phyloP scores from a whole-genome alignment of 2,797 vertebrate species.

The Melanotaenia pygmaea region DNA sequence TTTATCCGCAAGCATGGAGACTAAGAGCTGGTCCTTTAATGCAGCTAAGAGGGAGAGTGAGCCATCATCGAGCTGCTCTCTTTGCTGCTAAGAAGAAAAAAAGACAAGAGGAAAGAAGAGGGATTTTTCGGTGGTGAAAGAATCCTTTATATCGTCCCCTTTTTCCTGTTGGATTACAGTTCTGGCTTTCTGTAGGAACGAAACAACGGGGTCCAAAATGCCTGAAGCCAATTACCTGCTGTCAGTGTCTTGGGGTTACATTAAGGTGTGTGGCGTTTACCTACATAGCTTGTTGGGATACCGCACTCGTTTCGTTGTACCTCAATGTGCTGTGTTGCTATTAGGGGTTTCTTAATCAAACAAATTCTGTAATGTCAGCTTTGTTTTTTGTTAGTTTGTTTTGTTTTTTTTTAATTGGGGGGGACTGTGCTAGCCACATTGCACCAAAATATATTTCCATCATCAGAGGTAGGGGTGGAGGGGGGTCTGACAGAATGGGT shows the following conservation, averaged over 20 bases:
- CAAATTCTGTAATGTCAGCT: background rate
- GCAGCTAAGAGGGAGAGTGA: slow-evolving; percentile 66
- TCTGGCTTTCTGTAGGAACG: slow-evolving; percentile 81
- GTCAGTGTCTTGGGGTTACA: slow-evolving; percentile 99
- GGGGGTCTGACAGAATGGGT: slow-evolving; percentile 55
- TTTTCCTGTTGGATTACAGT: slow-evolving; percentile 74
- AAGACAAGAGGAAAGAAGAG: slow-evolving; percentile 56
- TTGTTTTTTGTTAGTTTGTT: background rate
- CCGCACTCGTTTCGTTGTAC: slow-evolving; percentile 17
- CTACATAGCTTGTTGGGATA: slow-evolving; percentile 65
- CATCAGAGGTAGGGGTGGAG: slow-evolving; percentile 7
- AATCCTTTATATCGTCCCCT: slow-evolving; percentile 76
- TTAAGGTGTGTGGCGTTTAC: slow-evolving; percentile 92
- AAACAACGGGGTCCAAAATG: slow-evolving; percentile 92
- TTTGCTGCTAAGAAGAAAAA: slow-evolving; percentile 64
- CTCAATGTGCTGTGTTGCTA: slow-evolving; percentile 14
- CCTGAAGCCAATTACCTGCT: slow-evolving; percentile 99
- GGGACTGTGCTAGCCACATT: background rate
- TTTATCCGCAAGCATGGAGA: slow-evolving; percentile 73
- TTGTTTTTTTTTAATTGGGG: background rate
- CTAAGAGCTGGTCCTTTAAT: slow-evolving; percentile 61
- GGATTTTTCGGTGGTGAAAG: slow-evolving; percentile 57
- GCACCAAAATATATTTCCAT: slow-evolving; percentile 34
- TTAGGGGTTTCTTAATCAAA: background rate
- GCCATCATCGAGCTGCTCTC: slow-evolving; percentile 55